Base-by-base conservation (phyloP, 1,140 invertebrate species). In the Drosophila asahinai region DNA sequence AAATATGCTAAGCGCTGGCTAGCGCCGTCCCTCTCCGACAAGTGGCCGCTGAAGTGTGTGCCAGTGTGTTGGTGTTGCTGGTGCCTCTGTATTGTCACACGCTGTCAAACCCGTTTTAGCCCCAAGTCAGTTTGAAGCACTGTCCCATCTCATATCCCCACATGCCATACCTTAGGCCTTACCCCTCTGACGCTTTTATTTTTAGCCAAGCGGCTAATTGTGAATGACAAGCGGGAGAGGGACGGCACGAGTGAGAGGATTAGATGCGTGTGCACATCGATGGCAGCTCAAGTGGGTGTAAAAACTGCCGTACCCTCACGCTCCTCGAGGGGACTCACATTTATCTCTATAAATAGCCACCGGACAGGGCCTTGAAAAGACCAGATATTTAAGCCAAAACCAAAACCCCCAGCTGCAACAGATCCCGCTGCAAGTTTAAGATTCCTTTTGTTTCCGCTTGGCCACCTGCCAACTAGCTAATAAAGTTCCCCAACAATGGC, bases 121-220 rank as follows among this genome's bases (percentile, higher is more conserved):
- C 84, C 59, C 62, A 77, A 84, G 81, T 81, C 78, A 68, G 58
- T 60, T 61, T 62, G 51, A 86, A 81, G 71, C 79, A 86, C 70
- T 81, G 77, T 15, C 14, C 30, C 12, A 49, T 57, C 33, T 25
- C 17, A 15, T 25, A n/a, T 47, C 19, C 30, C 30, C 25, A 8
- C 57, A 27, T 51, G 22, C 30, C 47, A 45, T 67, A 12, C 62
- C 62, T 49, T 52, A 15, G 38, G 43, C 25, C 48, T 14, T 40
- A 9, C 61, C 48, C 51, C 51, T n/a, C 51, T 64, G 61, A 27
- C 40, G 65, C 80, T 71, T 76, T 75, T 87, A 87, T 87, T 87
- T 87, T 89, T 89, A 89, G 84, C 77, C 81, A 68, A 52, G 77
- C 81, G 73, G 83, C 84, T 87, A 87, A 87, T 87, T 87, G 83